A percentile compares a stretch with the other conserved stretches of the same genome.
These are phyloP conservation scores for Monomorium pharaonis DNA, from an alignment of 1,140 invertebrate species.

Conservation along the genomic window DNA sequence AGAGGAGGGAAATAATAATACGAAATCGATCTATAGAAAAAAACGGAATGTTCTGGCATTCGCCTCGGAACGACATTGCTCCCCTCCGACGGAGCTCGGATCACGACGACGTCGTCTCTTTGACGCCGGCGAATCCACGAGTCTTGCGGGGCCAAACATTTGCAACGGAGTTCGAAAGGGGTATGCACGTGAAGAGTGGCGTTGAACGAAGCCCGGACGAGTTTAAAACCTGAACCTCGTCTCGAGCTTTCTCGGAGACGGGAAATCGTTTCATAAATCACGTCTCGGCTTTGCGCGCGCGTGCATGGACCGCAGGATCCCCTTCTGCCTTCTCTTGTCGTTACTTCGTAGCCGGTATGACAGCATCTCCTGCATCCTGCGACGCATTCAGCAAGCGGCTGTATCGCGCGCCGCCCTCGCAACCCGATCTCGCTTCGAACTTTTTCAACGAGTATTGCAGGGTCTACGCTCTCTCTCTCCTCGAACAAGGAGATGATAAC, in stretches of 20 bases:
- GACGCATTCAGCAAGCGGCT: neutral
- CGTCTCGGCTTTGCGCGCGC: slow-evolving; percentile 35
- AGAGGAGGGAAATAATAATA: neutral
- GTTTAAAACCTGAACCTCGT: slow-evolving; percentile 32
- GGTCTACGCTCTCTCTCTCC: slow-evolving; percentile 36
- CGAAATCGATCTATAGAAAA: neutral
- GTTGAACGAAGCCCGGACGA: slow-evolving; percentile 21
- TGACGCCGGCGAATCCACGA: neutral
- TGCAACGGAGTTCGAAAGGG: neutral
- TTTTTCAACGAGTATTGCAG: slow-evolving; percentile 55
- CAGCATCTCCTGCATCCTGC: neutral
- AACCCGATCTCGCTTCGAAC: slow-evolving; percentile 19
- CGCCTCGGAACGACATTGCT: neutral
- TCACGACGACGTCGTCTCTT: neutral
- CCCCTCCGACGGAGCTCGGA: neutral
- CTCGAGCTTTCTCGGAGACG: slow-evolving; percentile 46
- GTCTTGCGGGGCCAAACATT: neutral
- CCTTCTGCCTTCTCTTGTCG: slow-evolving; percentile 50
- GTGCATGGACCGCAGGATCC: neutral
- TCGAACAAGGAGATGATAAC: slow-evolving; percentile 62
- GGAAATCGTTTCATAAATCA: slow-evolving; percentile 72
- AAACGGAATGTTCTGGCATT: neutral
- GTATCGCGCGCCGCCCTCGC: neutral
- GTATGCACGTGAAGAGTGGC: neutral
- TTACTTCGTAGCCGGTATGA: slow-evolving; percentile 51